phyloP scores from a whole-genome alignment of 1,140 invertebrate species.

The Heterodera carotae region DNA sequence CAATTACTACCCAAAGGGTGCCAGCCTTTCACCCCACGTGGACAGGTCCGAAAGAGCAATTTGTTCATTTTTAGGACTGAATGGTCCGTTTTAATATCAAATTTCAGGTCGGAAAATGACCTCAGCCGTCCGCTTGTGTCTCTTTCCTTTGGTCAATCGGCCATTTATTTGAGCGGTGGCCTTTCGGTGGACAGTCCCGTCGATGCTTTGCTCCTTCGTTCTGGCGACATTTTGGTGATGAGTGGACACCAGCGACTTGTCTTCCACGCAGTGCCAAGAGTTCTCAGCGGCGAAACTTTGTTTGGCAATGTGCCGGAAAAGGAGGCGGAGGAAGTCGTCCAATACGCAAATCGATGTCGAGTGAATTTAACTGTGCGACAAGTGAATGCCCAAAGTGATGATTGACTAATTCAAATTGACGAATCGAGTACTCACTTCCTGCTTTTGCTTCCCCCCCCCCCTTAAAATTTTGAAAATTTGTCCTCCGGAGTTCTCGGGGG shows the following conservation, averaged over 20 bases:
- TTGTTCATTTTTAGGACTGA: background rate
- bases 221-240: conserved; percentile 63
- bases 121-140: conserved; percentile 54
- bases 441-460: no score
- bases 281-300: conserved; percentile 42
- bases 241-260: conserved; percentile 54
- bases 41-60: conserved; percentile 48
- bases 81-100: background rate
- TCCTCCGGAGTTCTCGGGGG: no score
- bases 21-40: conserved; percentile 57
- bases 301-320: background rate
- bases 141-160: conserved; percentile 59
- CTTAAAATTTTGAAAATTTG: no score
- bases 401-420: background rate
- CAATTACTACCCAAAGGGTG: conserved; percentile 61
- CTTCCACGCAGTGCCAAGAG: conserved; percentile 61
- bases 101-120: conserved; percentile 57
- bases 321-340: conserved; percentile 35
- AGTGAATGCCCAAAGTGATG: conserved; percentile 44
- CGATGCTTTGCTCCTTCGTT: conserved; percentile 55
- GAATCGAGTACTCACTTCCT: background rate
- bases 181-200: conserved; percentile 52
- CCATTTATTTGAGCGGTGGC: conserved; percentile 61
- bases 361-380: conserved; percentile 63
- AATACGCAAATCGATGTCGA: conserved; percentile 56